These are phyloP conservation scores for Drosophila willistoni DNA, from an alignment of 1,140 invertebrate species.

Conservation along the genomic window DNA sequence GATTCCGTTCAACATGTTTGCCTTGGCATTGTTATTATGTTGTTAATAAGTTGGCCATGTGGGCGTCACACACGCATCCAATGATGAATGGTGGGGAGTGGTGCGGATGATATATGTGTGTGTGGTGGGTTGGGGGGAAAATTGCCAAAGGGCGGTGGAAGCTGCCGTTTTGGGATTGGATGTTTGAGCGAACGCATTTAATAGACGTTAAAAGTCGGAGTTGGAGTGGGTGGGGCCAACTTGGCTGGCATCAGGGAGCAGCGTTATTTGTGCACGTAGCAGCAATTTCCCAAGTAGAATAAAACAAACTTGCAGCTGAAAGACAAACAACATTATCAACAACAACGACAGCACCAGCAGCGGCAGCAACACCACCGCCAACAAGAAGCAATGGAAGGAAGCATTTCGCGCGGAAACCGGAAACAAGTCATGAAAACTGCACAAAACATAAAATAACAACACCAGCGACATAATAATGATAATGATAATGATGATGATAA, in stretches of 20 bases:
- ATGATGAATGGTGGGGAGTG: slow-evolving; percentile 30
- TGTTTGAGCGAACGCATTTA: no score
- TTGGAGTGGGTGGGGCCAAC: not conserved
- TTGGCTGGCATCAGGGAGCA: not conserved
- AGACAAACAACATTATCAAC: slow-evolving; percentile 56
- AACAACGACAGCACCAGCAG: not conserved
- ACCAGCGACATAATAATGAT: not conserved
- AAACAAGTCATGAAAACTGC: slow-evolving; percentile 62
- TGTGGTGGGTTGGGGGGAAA: not conserved
- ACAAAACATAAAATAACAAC: slow-evolving; percentile 22
- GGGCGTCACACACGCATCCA: slow-evolving; percentile 21
- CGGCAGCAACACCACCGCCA: not conserved
- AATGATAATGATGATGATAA: not conserved
- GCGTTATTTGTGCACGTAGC: slow-evolving; percentile 10
- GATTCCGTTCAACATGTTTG: slow-evolving; percentile 46
- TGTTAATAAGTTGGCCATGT: slow-evolving; percentile 65
- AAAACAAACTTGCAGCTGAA: slow-evolving; percentile 46
- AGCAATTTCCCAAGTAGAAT: slow-evolving; percentile 32
- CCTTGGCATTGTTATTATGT: slow-evolving; percentile 57
- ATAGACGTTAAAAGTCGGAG: not conserved
- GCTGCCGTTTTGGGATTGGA: no score
- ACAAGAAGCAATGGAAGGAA: not conserved
- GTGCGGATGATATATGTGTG: no score
- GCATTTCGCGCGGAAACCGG: slow-evolving; percentile 50
- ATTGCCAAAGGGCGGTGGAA: not conserved